Conservation (phyloP, 2,797 vertebrate species). For the Sparidentex hasta region DNA sequence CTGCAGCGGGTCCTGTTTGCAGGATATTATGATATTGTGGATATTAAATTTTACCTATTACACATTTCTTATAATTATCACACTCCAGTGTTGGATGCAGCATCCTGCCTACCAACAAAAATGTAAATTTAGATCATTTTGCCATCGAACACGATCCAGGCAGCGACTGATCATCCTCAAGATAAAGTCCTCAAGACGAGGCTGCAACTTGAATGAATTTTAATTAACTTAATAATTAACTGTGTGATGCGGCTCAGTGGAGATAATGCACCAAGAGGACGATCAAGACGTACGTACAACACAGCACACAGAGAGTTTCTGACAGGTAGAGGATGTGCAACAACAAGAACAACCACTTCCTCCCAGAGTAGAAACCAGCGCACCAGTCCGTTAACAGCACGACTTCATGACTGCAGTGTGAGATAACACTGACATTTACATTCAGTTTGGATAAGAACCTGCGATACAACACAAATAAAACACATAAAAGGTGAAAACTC, state of each 20-base stretch:
- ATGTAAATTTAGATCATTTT: too few species aligned
- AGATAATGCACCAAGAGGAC: background rate
- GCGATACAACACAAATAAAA: background rate
- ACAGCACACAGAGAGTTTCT: background rate
- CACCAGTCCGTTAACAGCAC: background rate
- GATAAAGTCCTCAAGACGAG: too few species aligned
- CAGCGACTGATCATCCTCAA: too few species aligned
- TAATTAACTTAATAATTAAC: too few species aligned
- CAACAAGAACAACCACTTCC: constrained; percentile 69
- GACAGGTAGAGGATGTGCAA: constrained; percentile 42
- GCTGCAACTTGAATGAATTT: too few species aligned
- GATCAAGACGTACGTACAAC: too few species aligned
- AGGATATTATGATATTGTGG: too few species aligned
- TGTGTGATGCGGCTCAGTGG: background rate
- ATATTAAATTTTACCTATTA: too few species aligned
- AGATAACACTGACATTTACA: constrained; percentile 4
- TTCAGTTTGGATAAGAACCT: background rate
- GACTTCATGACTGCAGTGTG: background rate
- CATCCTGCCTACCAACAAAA: too few species aligned
- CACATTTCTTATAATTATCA: too few species aligned
- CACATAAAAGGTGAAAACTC: background rate
- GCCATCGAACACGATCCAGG: too few species aligned
- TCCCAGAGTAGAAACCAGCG: background rate
- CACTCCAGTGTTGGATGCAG: too few species aligned
- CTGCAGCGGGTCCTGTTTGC: background rate